phyloP scores from a whole-genome alignment of 2,797 vertebrate species.

The Trachops cirrhosus region DNA sequence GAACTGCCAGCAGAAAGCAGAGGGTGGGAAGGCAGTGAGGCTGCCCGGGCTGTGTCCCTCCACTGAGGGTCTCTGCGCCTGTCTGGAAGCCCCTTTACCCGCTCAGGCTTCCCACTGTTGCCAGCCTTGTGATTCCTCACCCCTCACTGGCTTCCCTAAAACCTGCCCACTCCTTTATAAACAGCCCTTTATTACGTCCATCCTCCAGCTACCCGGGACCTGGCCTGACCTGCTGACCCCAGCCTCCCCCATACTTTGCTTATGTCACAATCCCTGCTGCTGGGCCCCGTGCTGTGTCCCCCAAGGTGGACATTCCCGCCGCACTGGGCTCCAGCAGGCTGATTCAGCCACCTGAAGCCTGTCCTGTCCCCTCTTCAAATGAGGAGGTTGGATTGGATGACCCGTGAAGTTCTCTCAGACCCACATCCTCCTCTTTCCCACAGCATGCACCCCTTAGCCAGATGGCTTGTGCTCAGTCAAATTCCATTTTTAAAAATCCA shows the following conservation, averaged over 20 bases:
- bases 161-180: not conserved
- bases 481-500: not conserved
- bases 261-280: no score
- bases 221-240: not conserved
- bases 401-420: not conserved
- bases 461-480: not conserved
- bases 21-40: not conserved
- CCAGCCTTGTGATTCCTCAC: not conserved
- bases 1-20: not conserved
- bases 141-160: not conserved
- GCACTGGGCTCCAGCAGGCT: not conserved
- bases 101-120: not conserved
- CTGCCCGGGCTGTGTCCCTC: not conserved
- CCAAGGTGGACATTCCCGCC: fast-evolving
- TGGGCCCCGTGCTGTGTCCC: not conserved
- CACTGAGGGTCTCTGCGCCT: not conserved
- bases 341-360: not conserved
- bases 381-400: not conserved
- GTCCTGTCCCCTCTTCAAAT: not conserved
- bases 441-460: not conserved
- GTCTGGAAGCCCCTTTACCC: not conserved
- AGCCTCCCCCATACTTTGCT: not conserved
- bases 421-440: not conserved
- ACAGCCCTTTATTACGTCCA: not conserved
- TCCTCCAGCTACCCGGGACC: not conserved